Conservation (phyloP, 2,113 vertebrate species). For the Oncorhynchus tshawytscha region DNA sequence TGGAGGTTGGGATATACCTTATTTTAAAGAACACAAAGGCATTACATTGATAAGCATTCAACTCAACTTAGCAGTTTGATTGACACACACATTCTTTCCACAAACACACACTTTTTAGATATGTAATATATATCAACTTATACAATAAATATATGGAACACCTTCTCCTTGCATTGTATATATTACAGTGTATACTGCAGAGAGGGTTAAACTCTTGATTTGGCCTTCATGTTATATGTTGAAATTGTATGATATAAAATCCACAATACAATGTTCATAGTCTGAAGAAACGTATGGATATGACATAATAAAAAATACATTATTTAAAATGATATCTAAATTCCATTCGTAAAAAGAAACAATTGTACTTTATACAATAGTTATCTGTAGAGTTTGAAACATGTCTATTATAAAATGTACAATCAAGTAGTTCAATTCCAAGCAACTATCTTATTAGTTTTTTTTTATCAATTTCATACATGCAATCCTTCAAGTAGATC, state of each 20-base stretch:
- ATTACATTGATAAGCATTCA: neutral
- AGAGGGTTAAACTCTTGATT: conserved; percentile 10
- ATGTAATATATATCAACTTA: conserved; percentile 11
- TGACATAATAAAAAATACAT: conserved; percentile 56
- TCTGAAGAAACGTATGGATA: conserved; percentile 25
- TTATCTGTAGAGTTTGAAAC: conserved; percentile 24
- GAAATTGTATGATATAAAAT: conserved; percentile 19
- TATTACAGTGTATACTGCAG: conserved; percentile 4
- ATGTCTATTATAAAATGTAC: conserved; percentile 47
- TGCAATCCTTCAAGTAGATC: conserved; percentile 37
- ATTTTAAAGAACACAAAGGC: conserved; percentile 16
- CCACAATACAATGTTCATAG: conserved; percentile 14
- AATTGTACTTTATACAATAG: conserved; percentile 49
- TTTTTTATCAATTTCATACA: conserved; percentile 26
- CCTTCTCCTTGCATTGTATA: conserved; percentile 1
- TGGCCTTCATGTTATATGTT: conserved; percentile 15
- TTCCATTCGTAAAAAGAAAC: conserved; percentile 54
- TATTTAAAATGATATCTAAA: conserved; percentile 50
- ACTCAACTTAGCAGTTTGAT: neutral
- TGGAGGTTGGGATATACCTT: conserved; percentile 6
- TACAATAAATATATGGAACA: conserved; percentile 9
- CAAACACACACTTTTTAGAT: conserved; percentile 4
- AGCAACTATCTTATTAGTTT: conserved; percentile 35
- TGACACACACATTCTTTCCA: neutral
- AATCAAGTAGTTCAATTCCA: conserved; percentile 52